phyloP scores from a whole-genome alignment of 2,797 vertebrate genomes.

The Rhinogobio ventralis region DNA sequence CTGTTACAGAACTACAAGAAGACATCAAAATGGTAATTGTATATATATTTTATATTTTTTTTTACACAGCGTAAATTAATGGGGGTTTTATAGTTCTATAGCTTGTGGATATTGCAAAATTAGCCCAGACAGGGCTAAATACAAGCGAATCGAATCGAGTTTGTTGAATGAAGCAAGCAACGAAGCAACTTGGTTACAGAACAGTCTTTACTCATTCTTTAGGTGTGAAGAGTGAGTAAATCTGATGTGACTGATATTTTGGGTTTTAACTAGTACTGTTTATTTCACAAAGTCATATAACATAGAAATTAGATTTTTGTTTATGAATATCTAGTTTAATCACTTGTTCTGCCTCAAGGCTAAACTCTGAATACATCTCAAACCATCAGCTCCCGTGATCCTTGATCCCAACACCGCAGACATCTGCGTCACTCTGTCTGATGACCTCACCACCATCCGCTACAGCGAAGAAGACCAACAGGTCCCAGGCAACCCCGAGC shows the following conservation, averaged over 20 bases:
- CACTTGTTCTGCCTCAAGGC: neutral
- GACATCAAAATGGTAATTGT: no score
- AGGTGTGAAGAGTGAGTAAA: neutral
- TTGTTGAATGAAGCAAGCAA: no score
- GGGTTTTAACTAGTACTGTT: neutral
- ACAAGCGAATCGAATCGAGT: no score
- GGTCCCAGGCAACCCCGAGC: constrained; percentile 70
- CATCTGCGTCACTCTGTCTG: constrained; percentile 63
- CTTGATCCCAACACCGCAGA: constrained; percentile 73
- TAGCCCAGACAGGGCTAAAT: no score
- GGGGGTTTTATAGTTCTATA: no score
- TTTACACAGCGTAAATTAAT: no score
- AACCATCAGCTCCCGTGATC: constrained; percentile 65
- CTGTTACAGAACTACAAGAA: no score
- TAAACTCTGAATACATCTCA: neutral
- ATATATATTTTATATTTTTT: no score
- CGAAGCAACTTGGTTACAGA: neutral
- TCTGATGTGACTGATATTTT: neutral
- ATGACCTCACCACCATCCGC: constrained; percentile 66
- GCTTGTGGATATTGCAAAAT: no score
- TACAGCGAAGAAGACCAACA: constrained; percentile 65
- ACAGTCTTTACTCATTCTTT: neutral
- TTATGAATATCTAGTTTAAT: neutral
- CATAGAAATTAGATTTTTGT: neutral
- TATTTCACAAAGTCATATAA: neutral